Base-by-base conservation (phyloP, 2,888 invertebrate species). In the Troilus luridus region DNA sequence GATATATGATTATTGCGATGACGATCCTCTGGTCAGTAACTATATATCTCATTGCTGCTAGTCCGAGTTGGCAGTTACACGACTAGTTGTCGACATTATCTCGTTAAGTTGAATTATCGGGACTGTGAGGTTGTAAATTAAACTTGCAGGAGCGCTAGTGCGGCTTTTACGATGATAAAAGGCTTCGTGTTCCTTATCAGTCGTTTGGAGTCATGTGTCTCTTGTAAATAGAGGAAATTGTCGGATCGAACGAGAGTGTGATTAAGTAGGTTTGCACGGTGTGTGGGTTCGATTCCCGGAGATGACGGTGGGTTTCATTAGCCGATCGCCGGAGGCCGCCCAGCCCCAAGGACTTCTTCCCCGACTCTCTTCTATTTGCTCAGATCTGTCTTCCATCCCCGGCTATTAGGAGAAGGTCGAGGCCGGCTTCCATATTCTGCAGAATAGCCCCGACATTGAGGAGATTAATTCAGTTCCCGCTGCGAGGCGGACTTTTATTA, bases 381-480 rank as follows among this genome's bases (percentile, higher is more conserved):
- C 14, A 85, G n/a, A 85, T 85, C 54, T 85, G 85, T 85, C 85
- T 85, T 85, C 81, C 56, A 81, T 56, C 81, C 81, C 19, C 19
- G 56, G 56, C 56, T 21, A 56, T 85, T n/a, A 85, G 21, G 11
- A 58, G 85, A 85, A 85, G 85, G 85, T 85, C 85, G n/a, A 19
- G 85, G 27, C 11, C 21, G n/a, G 6, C n/a, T 56, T 11, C 56
- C 56, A 85, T 85, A 56, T 56, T 56, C 56, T 56, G 56, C 85
- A 56, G 56, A 85, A 85, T 41, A 85, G 56, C 56, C 41, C 41
- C 85, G 56, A 58, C 85, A 85, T n/a, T 85, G 41, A 56, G 0
- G 85, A 58, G 2, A 85, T 85, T 85, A 85, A 85, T 85, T 85
- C 56, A 85, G 85, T 85, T 77, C 72, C 72, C 17, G 72, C 72